These are phyloP conservation scores for Phoxinus dragarum DNA, from an alignment of 2,797 vertebrate species.

Conservation along the genomic window DNA sequence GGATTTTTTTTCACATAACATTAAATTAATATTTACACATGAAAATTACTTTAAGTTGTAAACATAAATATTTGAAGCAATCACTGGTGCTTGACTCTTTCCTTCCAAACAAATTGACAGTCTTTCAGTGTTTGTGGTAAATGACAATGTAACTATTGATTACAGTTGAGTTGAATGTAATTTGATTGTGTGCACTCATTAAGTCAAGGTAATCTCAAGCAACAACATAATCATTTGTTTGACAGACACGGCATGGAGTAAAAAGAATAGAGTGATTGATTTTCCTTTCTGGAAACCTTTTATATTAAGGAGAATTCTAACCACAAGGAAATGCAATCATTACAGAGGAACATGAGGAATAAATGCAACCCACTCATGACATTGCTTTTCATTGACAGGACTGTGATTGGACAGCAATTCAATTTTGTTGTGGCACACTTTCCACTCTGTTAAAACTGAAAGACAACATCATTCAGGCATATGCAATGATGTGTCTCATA, in stretches of 20 bases:
- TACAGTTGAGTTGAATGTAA: constrained; percentile 9
- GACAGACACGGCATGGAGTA: not conserved
- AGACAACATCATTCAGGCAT: constrained; percentile 5
- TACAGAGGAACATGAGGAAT: constrained; percentile 15
- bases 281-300: constrained; percentile 2
- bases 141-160: constrained; percentile 25
- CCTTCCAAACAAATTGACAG: constrained; percentile 15
- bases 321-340: not conserved
- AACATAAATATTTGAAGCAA: constrained; percentile 26
- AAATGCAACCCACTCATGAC: constrained; percentile 6
- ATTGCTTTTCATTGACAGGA: constrained; percentile 26
- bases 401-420: constrained; percentile 34
- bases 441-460: constrained; percentile 15
- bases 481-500: constrained; percentile 21
- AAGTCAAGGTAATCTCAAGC: constrained; percentile 26
- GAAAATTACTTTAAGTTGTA: constrained; percentile 1
- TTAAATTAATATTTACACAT: not conserved
- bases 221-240: constrained; percentile 34
- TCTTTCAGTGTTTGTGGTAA: constrained; percentile 25
- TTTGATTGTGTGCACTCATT: constrained; percentile 28
- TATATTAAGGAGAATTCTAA: not conserved
- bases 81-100: not conserved
- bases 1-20: constrained; percentile 1
- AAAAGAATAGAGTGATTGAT: constrained; percentile 31
- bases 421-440: not conserved